A percentile compares a stretch with the other conserved stretches of the same genome.
Evolutionary conservation across 2,797 vertebrate species (phyloP).

Genomic region (Alauda arvensis): DNA sequence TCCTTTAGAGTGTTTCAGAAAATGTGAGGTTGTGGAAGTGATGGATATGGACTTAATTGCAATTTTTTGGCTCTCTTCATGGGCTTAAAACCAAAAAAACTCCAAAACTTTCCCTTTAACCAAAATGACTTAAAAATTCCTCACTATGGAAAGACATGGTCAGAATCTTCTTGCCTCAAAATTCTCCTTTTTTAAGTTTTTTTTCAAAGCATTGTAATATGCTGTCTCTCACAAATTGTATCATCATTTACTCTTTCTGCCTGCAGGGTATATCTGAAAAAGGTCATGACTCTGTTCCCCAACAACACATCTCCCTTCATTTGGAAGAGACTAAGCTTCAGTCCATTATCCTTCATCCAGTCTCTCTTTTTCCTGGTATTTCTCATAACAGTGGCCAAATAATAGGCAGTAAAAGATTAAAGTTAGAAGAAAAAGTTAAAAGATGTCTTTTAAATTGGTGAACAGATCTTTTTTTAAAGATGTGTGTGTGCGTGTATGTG

Average conservation of each 20-base stretch:
- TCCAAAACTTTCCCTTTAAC: background rate
- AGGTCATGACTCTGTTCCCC: background rate
- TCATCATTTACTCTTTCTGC: background rate
- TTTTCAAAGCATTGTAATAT: background rate
- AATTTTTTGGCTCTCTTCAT: background rate
- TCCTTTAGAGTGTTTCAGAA: background rate
- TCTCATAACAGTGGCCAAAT: background rate
- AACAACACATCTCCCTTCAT: background rate
- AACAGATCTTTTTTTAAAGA: background rate
- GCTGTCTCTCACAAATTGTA: background rate
- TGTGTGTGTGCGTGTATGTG: rapidly evolving
- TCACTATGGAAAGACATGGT: background rate
- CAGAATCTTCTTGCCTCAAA: background rate
- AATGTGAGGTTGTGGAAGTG: background rate
- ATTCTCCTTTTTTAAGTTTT: background rate
- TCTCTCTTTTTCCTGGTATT: background rate
- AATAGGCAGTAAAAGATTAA: background rate
- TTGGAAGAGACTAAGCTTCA: background rate
- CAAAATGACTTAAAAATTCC: background rate
- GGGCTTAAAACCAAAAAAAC: background rate
- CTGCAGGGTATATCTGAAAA: background rate
- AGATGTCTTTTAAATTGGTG: background rate
- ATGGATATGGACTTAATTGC: background rate
- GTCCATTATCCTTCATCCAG: background rate
- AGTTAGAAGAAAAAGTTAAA: background rate